A percentile compares a stretch with the other conserved stretches of the same genome.
Evolutionary conservation across 2,113 vertebrate genomes (phyloP).

Genomic region (Aplodontia rufa): DNA sequence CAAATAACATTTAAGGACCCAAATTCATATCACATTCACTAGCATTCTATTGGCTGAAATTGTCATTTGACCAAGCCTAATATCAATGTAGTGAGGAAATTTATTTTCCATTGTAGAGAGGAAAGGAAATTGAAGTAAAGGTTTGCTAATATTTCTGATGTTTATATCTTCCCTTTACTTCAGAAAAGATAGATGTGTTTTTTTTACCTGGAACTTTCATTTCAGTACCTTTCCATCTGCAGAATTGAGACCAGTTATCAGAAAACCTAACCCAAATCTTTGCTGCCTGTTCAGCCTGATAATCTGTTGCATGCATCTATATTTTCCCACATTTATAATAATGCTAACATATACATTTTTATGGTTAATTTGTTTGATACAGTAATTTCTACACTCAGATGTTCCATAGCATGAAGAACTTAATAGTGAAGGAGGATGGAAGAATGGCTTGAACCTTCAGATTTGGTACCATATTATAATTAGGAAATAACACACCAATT

Average conservation of each 20-base stretch:
- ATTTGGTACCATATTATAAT: not conserved
- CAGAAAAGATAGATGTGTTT: not conserved
- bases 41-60: not conserved
- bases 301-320: not conserved
- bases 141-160: not conserved
- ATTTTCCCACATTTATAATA: conserved; percentile 43
- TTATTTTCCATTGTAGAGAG: not conserved
- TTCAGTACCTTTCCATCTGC: not conserved
- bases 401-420: conserved; percentile 58
- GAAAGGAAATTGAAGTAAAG: not conserved
- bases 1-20: fast-evolving
- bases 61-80: not conserved
- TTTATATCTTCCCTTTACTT: not conserved
- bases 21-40: not conserved
- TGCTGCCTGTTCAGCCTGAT: not conserved
- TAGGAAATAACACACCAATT: conserved; percentile 55
- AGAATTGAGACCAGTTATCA: not conserved
- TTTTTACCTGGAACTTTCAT: not conserved
- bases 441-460: conserved; percentile 39
- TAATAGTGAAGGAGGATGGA: conserved; percentile 38
- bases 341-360: conserved; percentile 43
- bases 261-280: not conserved
- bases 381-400: conserved; percentile 67
- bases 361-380: conserved; percentile 63
- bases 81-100: not conserved